Base-by-base conservation (phyloP, 2,113 vertebrate species). In the Prolemur simus region DNA sequence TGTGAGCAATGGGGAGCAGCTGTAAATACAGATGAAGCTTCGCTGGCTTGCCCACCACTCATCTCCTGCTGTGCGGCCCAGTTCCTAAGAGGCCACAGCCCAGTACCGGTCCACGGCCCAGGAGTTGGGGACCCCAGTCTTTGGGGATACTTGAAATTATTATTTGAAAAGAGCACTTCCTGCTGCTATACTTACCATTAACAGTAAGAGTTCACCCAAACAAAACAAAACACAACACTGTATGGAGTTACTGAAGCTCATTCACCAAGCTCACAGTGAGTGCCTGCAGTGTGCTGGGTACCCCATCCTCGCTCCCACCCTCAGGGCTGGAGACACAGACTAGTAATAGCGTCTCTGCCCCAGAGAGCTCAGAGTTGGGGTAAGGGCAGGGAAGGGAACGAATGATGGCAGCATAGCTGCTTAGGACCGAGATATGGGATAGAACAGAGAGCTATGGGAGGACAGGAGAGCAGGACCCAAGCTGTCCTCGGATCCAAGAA, bases 111-210 rank as follows among this genome's bases (percentile, higher is more conserved):
- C 49, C 14, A 4, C 49, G 0, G 49, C 14, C 49, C 49, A 52
- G 49, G 49, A 15, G 49, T 15, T 52, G 49, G 49, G 49, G 49
- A 52, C 13, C 49, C 12, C 49, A 52, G 54, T 21, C 54, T 56
- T 82, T 58, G 18, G 18, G 12, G 84, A 74, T 69, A 47, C 60
- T 83, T 91, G 39, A 71, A 97, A 92, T 81, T 77, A 83, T 93
- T 77, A 84, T 63, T 71, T 95, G 69, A 64, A 95, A 71, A 95
- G 80, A 95, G 69, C 64, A 78, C 39, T 86, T 94, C 87, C 21
- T 87, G 69, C 87, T 82, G 45, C 39, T 90, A 21, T 71, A 58
- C 37, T 87, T 69, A 68, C 32, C 81, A 69, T 71, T 83, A 74
- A 86, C 20, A n/a, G 74, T 76, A 83, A 93, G 34, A 91, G 9